Evolutionary conservation across 2,797 vertebrate species (phyloP).

Genomic region (Channa striata): DNA sequence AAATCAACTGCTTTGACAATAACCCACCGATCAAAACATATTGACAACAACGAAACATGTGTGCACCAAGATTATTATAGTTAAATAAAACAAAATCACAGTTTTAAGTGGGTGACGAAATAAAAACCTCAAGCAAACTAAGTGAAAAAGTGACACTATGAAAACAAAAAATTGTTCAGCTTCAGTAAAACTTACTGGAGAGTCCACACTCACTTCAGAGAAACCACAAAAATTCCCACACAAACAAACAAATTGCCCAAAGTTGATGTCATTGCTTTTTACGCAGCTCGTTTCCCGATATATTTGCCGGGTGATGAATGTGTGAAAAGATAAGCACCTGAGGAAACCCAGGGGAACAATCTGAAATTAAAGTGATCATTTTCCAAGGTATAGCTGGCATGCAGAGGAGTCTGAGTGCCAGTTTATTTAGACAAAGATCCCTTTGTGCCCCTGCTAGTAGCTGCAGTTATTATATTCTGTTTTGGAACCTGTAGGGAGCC

Average conservation of each 20-base stretch:
- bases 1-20: too few relatives aligned
- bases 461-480: slow-evolving; percentile 42
- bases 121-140: too few relatives aligned
- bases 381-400: slow-evolving; percentile 38
- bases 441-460: slow-evolving; percentile 42
- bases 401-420: slow-evolving; percentile 15
- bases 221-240: slow-evolving; percentile 17
- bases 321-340: slow-evolving; percentile 49
- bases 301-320: slow-evolving; percentile 30
- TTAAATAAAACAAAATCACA: too few relatives aligned
- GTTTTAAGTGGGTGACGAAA: too few relatives aligned
- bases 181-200: slow-evolving; percentile 1
- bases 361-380: slow-evolving; percentile 59
- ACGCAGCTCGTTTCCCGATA: slow-evolving; percentile 1
- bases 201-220: not conserved
- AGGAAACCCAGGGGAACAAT: slow-evolving; percentile 23
- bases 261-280: slow-evolving; percentile 5
- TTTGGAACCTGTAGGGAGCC: slow-evolving; percentile 43
- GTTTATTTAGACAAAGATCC: slow-evolving; percentile 57
- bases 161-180: too few relatives aligned
- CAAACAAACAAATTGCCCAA: not conserved
- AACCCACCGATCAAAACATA: too few relatives aligned
- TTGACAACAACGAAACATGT: too few relatives aligned
- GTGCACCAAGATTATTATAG: too few relatives aligned
- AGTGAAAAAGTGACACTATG: too few relatives aligned